These are phyloP conservation scores for Pseudochaenichthys georgianus DNA, from an alignment of 2,797 vertebrate genomes.

Conservation along the genomic window DNA sequence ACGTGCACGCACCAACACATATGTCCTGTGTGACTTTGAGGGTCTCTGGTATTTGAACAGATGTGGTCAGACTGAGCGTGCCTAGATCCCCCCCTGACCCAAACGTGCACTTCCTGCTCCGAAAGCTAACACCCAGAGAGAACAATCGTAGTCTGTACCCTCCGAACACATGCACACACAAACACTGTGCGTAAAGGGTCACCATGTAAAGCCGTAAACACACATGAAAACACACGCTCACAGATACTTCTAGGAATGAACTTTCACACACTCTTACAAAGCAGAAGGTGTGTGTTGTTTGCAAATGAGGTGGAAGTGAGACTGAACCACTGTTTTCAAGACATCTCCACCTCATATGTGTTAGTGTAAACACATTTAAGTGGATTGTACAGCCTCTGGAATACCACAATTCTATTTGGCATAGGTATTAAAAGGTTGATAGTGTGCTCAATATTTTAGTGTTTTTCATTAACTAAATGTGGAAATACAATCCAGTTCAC, in stretches of 20 bases:
- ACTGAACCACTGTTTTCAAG: slow-evolving; percentile 19
- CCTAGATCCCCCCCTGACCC: slow-evolving; percentile 81
- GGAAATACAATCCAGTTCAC: slow-evolving; percentile 7
- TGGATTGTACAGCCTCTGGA: neutral
- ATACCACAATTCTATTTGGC: neutral
- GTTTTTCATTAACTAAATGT: slow-evolving; percentile 15
- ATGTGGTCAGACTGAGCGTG: slow-evolving; percentile 83
- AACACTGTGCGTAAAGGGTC: slow-evolving; percentile 10
- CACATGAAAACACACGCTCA: slow-evolving; percentile 41
- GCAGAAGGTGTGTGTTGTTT: slow-evolving; percentile 49
- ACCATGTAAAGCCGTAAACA: slow-evolving; percentile 48
- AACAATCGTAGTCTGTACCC: slow-evolving; percentile 86
- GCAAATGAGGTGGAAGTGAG: slow-evolving; percentile 41
- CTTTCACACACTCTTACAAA: slow-evolving; percentile 31
- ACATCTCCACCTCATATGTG: slow-evolving; percentile 14
- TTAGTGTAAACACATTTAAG: neutral
- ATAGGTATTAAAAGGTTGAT: neutral
- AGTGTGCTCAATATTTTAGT: neutral
- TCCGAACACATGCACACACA: slow-evolving; percentile 48
- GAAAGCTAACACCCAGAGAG: slow-evolving; percentile 84
- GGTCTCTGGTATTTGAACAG: slow-evolving; percentile 86
- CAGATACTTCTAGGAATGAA: slow-evolving; percentile 26
- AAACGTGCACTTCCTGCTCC: slow-evolving; percentile 85
- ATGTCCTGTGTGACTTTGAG: slow-evolving; percentile 80
- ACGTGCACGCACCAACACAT: slow-evolving; percentile 33